A percentile compares a stretch with the other conserved stretches of the same genome.
These are phyloP conservation scores for Megalops atlanticus DNA, from an alignment of 2,113 vertebrate genomes.

Conservation along the genomic window DNA sequence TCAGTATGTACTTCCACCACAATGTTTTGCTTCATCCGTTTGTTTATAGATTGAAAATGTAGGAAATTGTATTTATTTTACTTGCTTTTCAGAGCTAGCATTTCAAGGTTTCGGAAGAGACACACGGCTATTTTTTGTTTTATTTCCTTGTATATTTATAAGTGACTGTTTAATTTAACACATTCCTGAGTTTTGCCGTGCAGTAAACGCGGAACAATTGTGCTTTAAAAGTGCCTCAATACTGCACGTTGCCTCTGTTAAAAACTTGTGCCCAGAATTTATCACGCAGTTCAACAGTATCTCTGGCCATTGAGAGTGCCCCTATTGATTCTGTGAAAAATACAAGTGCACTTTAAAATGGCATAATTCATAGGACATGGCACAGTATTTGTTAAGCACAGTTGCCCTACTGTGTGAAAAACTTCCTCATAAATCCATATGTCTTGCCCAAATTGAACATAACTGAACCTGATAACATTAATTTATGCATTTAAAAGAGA, in stretches of 20 bases:
- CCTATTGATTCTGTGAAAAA: neutral
- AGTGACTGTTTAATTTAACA: conserved; percentile 38
- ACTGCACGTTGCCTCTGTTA: conserved; percentile 34
- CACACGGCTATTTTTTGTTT: conserved; percentile 47
- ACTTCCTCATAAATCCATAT: neutral
- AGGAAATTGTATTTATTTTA: conserved; percentile 61
- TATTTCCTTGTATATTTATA: conserved; percentile 49
- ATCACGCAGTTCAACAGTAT: neutral
- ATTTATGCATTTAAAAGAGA: neutral
- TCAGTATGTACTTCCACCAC: conserved; percentile 6
- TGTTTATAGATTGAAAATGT: conserved; percentile 52
- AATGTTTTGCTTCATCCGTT: conserved; percentile 34
- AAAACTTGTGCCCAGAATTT: neutral
- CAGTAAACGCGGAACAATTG: conserved; percentile 25
- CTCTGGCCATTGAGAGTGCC: neutral
- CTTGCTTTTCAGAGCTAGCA: conserved; percentile 39
- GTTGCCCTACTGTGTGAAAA: neutral
- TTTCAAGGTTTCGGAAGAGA: conserved; percentile 50
- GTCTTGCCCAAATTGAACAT: neutral
- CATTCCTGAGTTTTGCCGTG: conserved; percentile 50
- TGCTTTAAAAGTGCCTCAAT: conserved; percentile 56
- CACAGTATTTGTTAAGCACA: neutral
- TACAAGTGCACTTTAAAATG: neutral
- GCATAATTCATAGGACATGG: neutral
- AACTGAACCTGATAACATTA: neutral